Conservation (phyloP, 2,797 vertebrate genomes). For the Sebastes minor region DNA sequence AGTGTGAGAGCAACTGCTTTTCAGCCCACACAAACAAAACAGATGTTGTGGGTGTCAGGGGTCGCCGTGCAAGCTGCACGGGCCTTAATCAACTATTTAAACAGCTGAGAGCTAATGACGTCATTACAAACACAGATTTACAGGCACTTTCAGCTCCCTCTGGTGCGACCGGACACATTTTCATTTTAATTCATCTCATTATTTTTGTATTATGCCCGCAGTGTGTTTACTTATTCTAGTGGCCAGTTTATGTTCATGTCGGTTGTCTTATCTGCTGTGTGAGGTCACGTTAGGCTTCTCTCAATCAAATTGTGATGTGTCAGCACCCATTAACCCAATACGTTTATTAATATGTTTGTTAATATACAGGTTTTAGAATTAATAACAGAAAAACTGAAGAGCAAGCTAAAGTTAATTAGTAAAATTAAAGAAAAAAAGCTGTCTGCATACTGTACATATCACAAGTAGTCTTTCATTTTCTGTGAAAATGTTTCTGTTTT, state of each 20-base stretch:
- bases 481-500: no score
- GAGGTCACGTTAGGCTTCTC: neutral
- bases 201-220: neutral
- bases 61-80: slow-evolving; percentile 60
- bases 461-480: no score
- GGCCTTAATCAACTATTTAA: slow-evolving; percentile 68
- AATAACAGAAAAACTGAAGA: neutral
- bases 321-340: neutral
- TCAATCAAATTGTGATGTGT: neutral
- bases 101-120: slow-evolving; percentile 60
- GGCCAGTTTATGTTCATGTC: accelerated
- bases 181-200: slow-evolving; percentile 13
- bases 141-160: slow-evolving; percentile 46
- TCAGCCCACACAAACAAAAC: slow-evolving; percentile 67
- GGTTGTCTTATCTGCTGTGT: neutral
- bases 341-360: neutral
- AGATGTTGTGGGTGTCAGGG: slow-evolving; percentile 70
- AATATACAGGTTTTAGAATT: neutral
- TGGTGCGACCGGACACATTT: slow-evolving; percentile 20
- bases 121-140: slow-evolving; percentile 57
- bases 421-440: no score
- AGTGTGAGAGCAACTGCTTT: slow-evolving; percentile 57
- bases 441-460: no score
- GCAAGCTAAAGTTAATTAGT: no score
- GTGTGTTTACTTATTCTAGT: neutral